Evolutionary conservation across 1,140 invertebrate genomes (phyloP).

Genomic region (Oreohelix idahoensis): DNA sequence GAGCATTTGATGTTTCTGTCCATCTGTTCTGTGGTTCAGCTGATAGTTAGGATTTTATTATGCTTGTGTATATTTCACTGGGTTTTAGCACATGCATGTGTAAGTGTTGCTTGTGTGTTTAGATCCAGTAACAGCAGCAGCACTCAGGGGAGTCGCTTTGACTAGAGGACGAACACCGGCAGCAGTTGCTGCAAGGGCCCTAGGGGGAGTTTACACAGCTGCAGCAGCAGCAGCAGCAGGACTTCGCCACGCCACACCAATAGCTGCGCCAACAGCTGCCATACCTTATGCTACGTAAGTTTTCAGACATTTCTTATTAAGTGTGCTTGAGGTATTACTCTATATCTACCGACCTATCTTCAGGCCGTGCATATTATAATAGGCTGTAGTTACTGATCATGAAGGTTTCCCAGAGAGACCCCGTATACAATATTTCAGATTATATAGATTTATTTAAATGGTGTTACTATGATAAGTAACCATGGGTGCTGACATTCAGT

Average conservation of each 20-base stretch:
- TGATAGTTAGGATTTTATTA: background rate
- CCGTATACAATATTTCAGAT: too few species aligned
- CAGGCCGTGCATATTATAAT: too few species aligned
- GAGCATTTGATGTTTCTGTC: background rate
- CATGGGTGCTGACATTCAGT: too few species aligned
- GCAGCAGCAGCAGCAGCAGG: slow-evolving; percentile 74
- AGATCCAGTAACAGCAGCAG: slow-evolving; percentile 77
- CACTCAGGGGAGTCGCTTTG: slow-evolving; percentile 79
- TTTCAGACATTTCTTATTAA: background rate
- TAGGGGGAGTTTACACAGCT: slow-evolving; percentile 76
- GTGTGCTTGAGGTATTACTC: too few species aligned
- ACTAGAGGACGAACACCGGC: slow-evolving; percentile 80
- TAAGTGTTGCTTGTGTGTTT: background rate
- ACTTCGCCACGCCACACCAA: slow-evolving; percentile 81
- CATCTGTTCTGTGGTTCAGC: background rate
- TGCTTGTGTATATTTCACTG: background rate
- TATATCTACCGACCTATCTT: too few species aligned
- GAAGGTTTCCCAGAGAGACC: too few species aligned
- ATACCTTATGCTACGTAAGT: slow-evolving; percentile 87
- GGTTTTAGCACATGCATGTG: background rate
- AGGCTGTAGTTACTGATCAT: too few species aligned
- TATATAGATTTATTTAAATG: too few species aligned
- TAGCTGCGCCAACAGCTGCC: slow-evolving; percentile 80
- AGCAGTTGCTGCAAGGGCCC: slow-evolving; percentile 79
- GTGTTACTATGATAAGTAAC: too few species aligned